These are phyloP conservation scores for Pyrochroa serraticornis DNA, from an alignment of 2,888 invertebrate species.

Conservation along the genomic window DNA sequence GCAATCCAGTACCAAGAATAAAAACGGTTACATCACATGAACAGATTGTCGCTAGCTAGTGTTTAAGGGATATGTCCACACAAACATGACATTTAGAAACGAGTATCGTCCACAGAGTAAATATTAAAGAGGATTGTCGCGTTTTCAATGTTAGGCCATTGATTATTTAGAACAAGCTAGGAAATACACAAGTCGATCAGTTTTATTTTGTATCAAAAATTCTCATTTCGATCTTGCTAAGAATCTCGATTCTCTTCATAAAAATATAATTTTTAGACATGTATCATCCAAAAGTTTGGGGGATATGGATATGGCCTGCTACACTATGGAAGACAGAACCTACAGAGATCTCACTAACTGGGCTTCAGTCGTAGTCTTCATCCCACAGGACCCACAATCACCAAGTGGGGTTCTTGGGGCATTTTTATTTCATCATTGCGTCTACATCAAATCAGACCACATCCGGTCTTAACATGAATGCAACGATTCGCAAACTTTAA, in stretches of 20 bases:
- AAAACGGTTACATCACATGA: slow-evolving; percentile 49
- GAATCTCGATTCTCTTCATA: slow-evolving; percentile 35
- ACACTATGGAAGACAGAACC: slow-evolving; percentile 44
- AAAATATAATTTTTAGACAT: slow-evolving; percentile 37
- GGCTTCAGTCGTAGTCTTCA: slow-evolving; percentile 29
- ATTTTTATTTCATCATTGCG: too few species aligned
- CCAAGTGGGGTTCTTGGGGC: too few species aligned
- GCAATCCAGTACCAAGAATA: slow-evolving; percentile 16
- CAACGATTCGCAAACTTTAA: too few species aligned
- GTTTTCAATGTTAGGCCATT: slow-evolving; percentile 59
- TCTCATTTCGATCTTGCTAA: slow-evolving; percentile 30
- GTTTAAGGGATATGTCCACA: slow-evolving; percentile 50
- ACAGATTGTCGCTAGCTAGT: slow-evolving; percentile 57
- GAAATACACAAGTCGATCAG: slow-evolving; percentile 39
- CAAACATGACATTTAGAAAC: slow-evolving; percentile 45
- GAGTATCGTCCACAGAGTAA: slow-evolving; percentile 40
- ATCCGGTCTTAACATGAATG: too few species aligned
- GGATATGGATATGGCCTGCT: slow-evolving; percentile 37
- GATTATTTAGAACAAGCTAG: slow-evolving; percentile 54
- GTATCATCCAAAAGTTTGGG: slow-evolving; percentile 25
- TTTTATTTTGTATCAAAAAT: slow-evolving; percentile 44
- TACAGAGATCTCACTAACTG: slow-evolving; percentile 34
- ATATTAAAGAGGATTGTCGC: slow-evolving; percentile 56
- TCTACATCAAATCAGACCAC: too few species aligned
- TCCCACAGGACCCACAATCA: not conserved